A percentile compares a stretch with the other conserved stretches of the same genome.
These are phyloP conservation scores for Zingel zingel DNA, from an alignment of 2,113 vertebrate species.

Conservation along the genomic window DNA sequence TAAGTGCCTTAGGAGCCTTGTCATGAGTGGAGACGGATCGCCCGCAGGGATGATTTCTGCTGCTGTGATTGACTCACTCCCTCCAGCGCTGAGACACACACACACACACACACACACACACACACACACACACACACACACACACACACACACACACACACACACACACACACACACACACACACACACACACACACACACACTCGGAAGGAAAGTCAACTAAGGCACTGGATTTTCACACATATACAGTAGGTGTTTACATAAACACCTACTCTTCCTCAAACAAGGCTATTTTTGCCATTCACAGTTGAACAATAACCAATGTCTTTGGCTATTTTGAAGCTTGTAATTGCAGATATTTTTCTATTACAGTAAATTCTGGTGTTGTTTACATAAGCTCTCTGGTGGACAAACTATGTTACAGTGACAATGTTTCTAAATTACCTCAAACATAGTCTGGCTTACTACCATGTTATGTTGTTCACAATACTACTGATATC, in stretches of 20 bases:
- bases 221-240: conserved; percentile 26
- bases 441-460: too few relatives aligned
- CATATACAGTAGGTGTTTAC: not conserved
- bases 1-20: conserved; percentile 76
- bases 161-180: conserved; percentile 12
- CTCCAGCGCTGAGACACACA: conserved; percentile 55
- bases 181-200: conserved; percentile 38
- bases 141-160: conserved; percentile 48
- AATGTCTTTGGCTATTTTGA: not conserved
- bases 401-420: too few relatives aligned
- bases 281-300: not conserved
- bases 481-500: too few relatives aligned
- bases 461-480: too few relatives aligned
- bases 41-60: conserved; percentile 78
- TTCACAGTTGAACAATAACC: not conserved
- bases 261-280: not conserved
- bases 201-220: conserved; percentile 51
- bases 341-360: not conserved
- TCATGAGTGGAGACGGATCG: conserved; percentile 78
- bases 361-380: not conserved
- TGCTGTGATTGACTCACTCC: conserved; percentile 76
- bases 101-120: conserved; percentile 14
- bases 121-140: conserved; percentile 36
- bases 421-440: too few relatives aligned
- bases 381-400: not conserved